Evolutionary conservation across 2,113 vertebrate genomes (phyloP), one percentile per base, ranked within the genome.

Genomic region (Bubalus kerabau): DNA sequence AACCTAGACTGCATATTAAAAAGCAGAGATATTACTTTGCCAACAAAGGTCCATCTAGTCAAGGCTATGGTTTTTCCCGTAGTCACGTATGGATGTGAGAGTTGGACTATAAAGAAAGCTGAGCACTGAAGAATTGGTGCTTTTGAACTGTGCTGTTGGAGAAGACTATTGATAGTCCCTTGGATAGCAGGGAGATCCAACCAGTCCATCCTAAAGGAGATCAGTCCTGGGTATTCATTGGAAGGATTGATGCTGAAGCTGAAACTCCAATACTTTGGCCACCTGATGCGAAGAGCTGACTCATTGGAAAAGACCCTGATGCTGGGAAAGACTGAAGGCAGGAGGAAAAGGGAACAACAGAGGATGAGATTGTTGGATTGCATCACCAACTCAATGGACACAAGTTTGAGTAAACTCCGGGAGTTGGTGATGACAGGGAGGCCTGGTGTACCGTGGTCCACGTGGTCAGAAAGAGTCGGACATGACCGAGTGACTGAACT

Each of bases 401-500:
- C 0, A 0, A 32, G 60, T 64, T 64, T 17, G 30, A 3, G 62
- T 64, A 16, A n/a, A 64, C 62, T 64, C 15, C 0, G 2, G 32
- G 30, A n/a, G 30, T 4, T n/a, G 67, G 67, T 40, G 19, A 23
- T 40, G n/a, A 71, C 67, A 12, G 9, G 67, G 67, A 71, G n/a
- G 19, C 67, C n/a, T 71, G 67, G 19, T 6, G 19, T 71, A n/a
- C 67, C 36, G 64, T 0, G 0, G 9, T 71, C 10, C n/a, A 23
- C 36, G 64, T 11, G n/a, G 4, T 71, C 0, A 4, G 9, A 36
- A 36, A 36, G 17, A 71, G n/a, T 36, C 1, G 0, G n/a, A 71
- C n/a, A 23, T 21, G 64, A 36, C n/a, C 11, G n/a, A 71, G 64
- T 4, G 2, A 71, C n/a, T 71, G 19, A 67, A 71, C 19, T 62